Evolutionary conservation across 92 coral and sea anemone genomes (phyloP), one percentile per base, ranked within the genome.

Genomic region (Siderastrea siderea): DNA sequence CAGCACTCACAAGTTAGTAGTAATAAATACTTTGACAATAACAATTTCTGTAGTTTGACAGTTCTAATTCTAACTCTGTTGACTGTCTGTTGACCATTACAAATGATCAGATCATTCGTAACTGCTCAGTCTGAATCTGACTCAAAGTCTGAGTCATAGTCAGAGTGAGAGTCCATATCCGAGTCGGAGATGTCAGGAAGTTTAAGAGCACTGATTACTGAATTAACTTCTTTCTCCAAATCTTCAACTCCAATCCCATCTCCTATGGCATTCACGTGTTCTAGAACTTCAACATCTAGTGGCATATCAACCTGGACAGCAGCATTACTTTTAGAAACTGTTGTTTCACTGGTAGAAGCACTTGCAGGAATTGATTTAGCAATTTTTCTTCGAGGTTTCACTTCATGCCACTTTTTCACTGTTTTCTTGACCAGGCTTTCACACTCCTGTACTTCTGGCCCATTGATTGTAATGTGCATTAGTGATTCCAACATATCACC

Each of bases 401-500:
- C 70, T 77, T 77, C 55, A 60, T 60, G 83, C 83, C 71, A 78
- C 70, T 78, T 45, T 78, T 60, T 62, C 57, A 78, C 83, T 78
- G 83, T 71, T 62, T 60, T 62, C 71, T 78, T 78, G 83, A 78
- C 71, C 59, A 78, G 70, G 68, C 68, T 76, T 54, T 76, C 66
- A 76, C 80, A 76, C 71, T 78, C 60, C 71, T 78, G 54, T 67
- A 71, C 87, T 50, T 70, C 87, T 67, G 87, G 79, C 66, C 79
- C 87, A 71, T 82, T 82, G 77, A 82, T 82, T 58, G 79, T 10
- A 19, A 82, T 55, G 57, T 68, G 79, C 79, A 82, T 70, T 45
- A 71, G 69, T 52, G 78, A 82, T 53, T 82, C 79, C 87, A 82
- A 61, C 77, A 82, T 82, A 51, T 84, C 88, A 84, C 71, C 60